Base-by-base conservation (phyloP, 2,888 invertebrate species). In the Anoplius nigerrimus region DNA sequence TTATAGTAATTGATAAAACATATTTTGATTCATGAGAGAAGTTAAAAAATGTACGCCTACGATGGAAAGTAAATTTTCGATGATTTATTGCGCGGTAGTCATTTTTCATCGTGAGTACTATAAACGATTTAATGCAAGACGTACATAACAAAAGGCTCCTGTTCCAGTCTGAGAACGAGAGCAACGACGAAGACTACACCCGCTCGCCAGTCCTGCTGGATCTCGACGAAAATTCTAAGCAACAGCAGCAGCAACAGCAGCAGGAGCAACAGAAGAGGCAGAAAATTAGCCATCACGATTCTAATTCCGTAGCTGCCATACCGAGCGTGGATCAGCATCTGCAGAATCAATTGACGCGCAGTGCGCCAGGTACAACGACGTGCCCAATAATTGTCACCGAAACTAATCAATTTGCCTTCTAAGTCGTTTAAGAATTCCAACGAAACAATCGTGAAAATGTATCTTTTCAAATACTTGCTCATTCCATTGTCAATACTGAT, bases 151-250 rank as follows among this genome's bases (percentile, higher is more conserved):
- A 34, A 34, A 34, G 6, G 24, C 51, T 62, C 21, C 27, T 58
- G n/a, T 74, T 81, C 8, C 62, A 87, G 87, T 81, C 86, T 4
- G 85, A 86, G 16, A 84, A 87, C 51, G 88, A 86, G 52, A 86
- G 85, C 69, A 84, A 82, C 52, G 84, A 85, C 18, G 86, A 86
- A 16, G 83, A 80, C 21, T 82, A 83, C 62, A 59, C 70, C 8
- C 83, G 77, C 42, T 86, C 87, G 6, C 88, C 87, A 0, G 82
- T 88, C n/a, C 74, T 89, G 46, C 70, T 89, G 55, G 88, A 89
- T 67, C 75, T 88, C 18, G 88, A 89, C 61, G 87, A 88, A 63
- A 88, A 86, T 66, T 84, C 87, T 13, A 87, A 87, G 60, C 85
- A 83, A 54, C 86, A 86, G 42, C 85, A 82, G 51, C 78, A 75